phyloP scores from a whole-genome alignment of 1,140 invertebrate genomes.

The Phenacoccus solenopsis region DNA sequence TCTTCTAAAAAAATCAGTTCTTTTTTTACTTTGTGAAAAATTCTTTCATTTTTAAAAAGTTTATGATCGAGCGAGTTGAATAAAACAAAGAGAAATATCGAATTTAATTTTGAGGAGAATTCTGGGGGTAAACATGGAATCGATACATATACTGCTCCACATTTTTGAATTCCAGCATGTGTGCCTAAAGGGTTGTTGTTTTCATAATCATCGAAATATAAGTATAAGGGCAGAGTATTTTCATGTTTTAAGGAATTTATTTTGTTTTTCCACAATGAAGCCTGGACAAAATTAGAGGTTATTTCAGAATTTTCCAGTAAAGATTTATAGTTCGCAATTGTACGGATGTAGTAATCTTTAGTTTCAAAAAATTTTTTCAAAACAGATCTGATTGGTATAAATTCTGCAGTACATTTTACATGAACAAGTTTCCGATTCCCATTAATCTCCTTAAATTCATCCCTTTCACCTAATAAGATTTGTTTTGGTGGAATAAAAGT shows the following conservation, averaged over 20 bases:
- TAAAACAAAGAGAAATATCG: constrained; percentile 29
- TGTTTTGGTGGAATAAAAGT: not conserved
- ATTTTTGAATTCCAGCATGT: constrained; percentile 28
- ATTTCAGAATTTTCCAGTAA: not conserved
- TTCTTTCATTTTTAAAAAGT: constrained; percentile 25
- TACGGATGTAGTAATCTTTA: not conserved
- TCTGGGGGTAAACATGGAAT: constrained; percentile 29
- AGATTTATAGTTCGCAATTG: not conserved
- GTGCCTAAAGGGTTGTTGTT: constrained; percentile 31
- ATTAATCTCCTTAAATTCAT: no score
- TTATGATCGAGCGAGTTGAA: constrained; percentile 29
- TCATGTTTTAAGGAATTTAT: constrained; percentile 22
- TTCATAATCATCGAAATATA: constrained; percentile 31
- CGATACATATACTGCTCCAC: constrained; percentile 29
- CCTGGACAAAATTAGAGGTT: constrained; percentile 28
- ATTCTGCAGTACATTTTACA: not conserved
- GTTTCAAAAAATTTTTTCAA: not conserved
- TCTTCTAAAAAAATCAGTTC: constrained; percentile 28
- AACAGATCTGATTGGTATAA: not conserved
- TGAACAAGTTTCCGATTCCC: not conserved
- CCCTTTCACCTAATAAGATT: no score
- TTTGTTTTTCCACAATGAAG: constrained; percentile 28
- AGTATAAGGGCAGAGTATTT: constrained; percentile 29
- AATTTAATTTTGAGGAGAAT: constrained; percentile 27
- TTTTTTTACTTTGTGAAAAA: constrained; percentile 28